Percentiles rank a stretch among this genome's conserved stretches.
phyloP scores from a whole-genome alignment of 2,888 invertebrate genomes.

The Dolichopus griseipennis region DNA sequence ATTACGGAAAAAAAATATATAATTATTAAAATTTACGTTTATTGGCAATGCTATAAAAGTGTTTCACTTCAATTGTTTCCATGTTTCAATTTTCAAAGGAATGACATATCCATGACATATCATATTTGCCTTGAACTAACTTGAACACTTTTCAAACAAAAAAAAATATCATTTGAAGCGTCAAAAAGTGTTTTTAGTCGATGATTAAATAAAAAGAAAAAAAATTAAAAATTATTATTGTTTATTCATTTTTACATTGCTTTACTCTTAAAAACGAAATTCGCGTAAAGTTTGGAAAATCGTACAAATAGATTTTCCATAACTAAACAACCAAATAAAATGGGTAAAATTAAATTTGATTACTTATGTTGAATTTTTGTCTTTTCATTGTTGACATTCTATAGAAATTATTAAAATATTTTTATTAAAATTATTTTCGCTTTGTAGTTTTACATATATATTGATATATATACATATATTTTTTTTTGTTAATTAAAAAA shows the following conservation, averaged over 20 bases:
- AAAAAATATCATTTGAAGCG: constrained; percentile 2
- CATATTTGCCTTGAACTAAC: background rate
- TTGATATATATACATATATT: too few relatives aligned
- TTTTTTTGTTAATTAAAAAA: background rate
- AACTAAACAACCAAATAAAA: background rate
- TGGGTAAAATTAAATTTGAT: background rate
- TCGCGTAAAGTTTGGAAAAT: background rate
- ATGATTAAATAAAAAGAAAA: background rate
- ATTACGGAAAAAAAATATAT: too few relatives aligned
- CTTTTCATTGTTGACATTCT: background rate
- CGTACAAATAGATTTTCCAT: background rate
- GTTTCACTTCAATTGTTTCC: too few relatives aligned
- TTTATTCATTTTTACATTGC: background rate
- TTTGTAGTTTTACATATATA: too few relatives aligned
- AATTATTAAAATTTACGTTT: too few relatives aligned
- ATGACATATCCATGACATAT: background rate
- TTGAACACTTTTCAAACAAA: background rate
- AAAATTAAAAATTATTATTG: background rate
- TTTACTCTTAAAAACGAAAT: background rate
- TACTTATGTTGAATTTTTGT: too few relatives aligned
- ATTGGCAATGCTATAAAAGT: too few relatives aligned
- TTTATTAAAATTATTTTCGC: too few relatives aligned
- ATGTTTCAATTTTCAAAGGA: too few relatives aligned
- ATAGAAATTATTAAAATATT: background rate
- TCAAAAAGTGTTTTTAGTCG: constrained; percentile 6